Percentiles rank a stretch among this genome's conserved stretches.
These are phyloP conservation scores for Planococcus citri DNA, from an alignment of 1,140 invertebrate species.

Conservation along the genomic window DNA sequence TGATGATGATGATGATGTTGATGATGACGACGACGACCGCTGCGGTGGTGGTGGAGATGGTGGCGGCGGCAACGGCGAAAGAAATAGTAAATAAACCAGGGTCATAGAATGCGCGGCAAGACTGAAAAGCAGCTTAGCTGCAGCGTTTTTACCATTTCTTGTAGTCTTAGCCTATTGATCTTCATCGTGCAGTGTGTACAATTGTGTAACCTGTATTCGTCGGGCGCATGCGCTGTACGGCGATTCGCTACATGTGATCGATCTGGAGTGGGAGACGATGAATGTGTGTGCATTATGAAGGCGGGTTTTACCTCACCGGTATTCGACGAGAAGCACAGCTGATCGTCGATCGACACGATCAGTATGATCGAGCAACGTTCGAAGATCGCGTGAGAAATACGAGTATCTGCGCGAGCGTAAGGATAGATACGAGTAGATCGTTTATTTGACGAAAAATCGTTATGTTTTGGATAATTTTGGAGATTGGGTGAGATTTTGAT, in stretches of 20 bases:
- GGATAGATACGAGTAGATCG: too few relatives aligned
- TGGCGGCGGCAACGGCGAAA: not conserved
- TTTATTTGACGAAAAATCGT: too few relatives aligned
- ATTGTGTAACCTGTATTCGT: slow-evolving; percentile 12
- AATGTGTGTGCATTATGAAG: not conserved
- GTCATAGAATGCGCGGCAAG: not conserved
- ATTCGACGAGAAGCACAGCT: too few relatives aligned
- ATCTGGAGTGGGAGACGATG: not conserved
- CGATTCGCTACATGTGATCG: not conserved
- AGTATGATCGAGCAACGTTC: too few relatives aligned
- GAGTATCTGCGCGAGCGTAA: too few relatives aligned
- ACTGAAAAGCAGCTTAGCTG: slow-evolving; percentile 11
- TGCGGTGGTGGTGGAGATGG: too few relatives aligned
- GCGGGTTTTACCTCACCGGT: not conserved
- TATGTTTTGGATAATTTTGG: too few relatives aligned
- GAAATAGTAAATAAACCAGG: slow-evolving; percentile 2
- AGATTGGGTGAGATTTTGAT: too few relatives aligned
- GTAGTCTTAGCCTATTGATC: slow-evolving; percentile 19
- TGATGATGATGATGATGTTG: too few relatives aligned
- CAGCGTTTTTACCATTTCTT: slow-evolving; percentile 6
- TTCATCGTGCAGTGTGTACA: slow-evolving; percentile 15
- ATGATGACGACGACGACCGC: too few relatives aligned
- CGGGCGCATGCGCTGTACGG: not conserved
- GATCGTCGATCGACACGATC: not conserved
- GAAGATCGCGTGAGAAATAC: too few relatives aligned